Conservation (phyloP, 2,888 invertebrate genomes). For the Andrena bicolor region DNA sequence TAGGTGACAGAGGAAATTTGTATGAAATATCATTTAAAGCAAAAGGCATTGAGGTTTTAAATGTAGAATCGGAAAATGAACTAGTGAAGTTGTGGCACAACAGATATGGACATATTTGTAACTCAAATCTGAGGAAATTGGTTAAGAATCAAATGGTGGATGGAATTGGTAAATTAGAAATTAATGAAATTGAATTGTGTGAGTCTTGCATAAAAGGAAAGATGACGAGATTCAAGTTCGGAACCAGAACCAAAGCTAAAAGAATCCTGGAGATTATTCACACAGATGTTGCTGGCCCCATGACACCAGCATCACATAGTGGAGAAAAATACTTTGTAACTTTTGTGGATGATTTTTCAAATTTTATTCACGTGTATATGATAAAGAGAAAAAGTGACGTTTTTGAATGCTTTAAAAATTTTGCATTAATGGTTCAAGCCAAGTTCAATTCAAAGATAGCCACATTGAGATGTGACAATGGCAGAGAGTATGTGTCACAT, state of each 20-base stretch:
- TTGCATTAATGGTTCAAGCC: not conserved
- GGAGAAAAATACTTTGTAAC: constrained; percentile 13
- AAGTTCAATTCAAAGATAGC: constrained; percentile 8
- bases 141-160: constrained; percentile 14
- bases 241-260: constrained; percentile 2
- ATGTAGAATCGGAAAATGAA: not conserved
- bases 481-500: constrained; percentile 6
- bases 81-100: constrained; percentile 15
- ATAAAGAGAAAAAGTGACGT: constrained; percentile 1
- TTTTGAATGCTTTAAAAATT: constrained; percentile 7
- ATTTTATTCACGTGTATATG: not conserved
- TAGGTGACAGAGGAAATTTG: not conserved
- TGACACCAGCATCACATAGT: not conserved
- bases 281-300: constrained; percentile 18
- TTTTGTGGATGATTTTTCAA: constrained; percentile 20
- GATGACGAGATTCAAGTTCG: constrained; percentile 3
- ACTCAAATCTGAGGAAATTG: not conserved
- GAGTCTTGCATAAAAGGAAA: constrained; percentile 18
- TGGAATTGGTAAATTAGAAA: constrained; percentile 1
- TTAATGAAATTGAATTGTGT: not conserved
- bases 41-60: not conserved
- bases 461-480: constrained; percentile 9
- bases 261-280: constrained; percentile 16
- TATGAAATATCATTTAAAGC: constrained; percentile 18
- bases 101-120: constrained; percentile 23